Evolutionary conservation across 2,888 invertebrate species (phyloP).

Genomic region (Hybos culiciformis): DNA sequence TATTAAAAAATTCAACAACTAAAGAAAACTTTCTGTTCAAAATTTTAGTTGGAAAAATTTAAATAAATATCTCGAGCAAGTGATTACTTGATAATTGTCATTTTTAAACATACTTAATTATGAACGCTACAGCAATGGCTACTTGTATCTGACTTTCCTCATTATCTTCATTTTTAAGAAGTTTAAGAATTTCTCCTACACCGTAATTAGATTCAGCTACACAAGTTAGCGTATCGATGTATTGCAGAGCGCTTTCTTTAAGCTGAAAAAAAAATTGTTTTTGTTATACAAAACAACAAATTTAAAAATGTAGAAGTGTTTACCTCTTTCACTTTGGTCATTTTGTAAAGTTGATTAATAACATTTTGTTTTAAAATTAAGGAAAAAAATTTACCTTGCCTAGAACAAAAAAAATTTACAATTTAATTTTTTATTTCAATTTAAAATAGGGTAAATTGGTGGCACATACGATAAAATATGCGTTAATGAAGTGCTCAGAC

Average conservation of each 20-base stretch:
- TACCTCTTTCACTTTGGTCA: conserved; percentile 29
- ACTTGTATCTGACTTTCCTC: conserved; percentile 22
- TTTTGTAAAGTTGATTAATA: conserved; percentile 27
- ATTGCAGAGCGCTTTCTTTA: conserved; percentile 24
- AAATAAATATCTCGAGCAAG: too few relatives aligned
- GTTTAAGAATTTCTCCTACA: conserved; percentile 30
- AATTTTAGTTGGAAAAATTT: too few relatives aligned
- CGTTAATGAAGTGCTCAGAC: conserved; percentile 25
- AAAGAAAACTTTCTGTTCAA: neutral
- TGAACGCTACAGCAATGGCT: conserved; percentile 31
- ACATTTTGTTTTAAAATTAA: conserved; percentile 31
- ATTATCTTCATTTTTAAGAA: conserved; percentile 26
- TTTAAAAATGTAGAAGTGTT: conserved; percentile 1
- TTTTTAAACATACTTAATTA: conserved; percentile 28
- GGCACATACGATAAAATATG: conserved; percentile 30
- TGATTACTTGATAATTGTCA: too few relatives aligned
- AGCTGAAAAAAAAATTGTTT: conserved; percentile 20
- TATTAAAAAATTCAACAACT: neutral
- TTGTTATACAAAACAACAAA: neutral
- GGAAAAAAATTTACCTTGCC: conserved; percentile 34
- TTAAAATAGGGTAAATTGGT: neutral
- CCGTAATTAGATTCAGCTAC: conserved; percentile 35
- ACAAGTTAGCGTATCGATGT: conserved; percentile 29
- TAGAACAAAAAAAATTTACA: conserved; percentile 14
- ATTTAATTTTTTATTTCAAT: neutral